Evolutionary conservation across 2,797 vertebrate genomes (phyloP), one percentile per base, ranked within the genome.

Genomic region (Gobionotothen gibberifrons): DNA sequence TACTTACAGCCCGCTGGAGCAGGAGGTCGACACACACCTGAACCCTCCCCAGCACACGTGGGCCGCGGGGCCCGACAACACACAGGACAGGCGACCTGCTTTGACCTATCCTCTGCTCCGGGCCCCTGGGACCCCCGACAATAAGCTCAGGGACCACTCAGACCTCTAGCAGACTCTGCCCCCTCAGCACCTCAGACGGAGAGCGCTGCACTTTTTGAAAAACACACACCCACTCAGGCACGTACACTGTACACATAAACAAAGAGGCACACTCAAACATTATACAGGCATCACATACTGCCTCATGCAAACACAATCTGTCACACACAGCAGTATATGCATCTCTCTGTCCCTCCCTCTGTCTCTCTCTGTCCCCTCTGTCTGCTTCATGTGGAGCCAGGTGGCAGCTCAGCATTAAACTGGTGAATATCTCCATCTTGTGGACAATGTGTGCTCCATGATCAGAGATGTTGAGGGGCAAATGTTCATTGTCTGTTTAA

Each of bases 391-490:
- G 76, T 76, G 49, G 42, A 84, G 74, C 57, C 80, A 76, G 67
- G 72, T 74, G 65, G 78, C 56, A 58, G 15, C 48, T 16, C 46
- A 62, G 73, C 75, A 57, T 89, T 93, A 93, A 90, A 93, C 92
- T 94, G 90, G 94, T 94, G 87, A 93, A 94, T 93, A 94, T 92
- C 94, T 90, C 94, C 95, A 95, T 95, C 95, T 95, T 94, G 95
- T 96, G 95, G 95, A 90, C 91, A 82, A 14, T 65, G 5, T 60
- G 52, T 52, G 68, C 59, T 59, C 59, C 55, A 64, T 69, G 49
- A 12, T 53, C 19, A 64, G 42, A 40, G 57, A 19, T 26, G 56
- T 47, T 17, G 42, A 22, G 17, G 57, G 58, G 32, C 29, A 44
- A 65, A 72, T 19, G 32, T 43, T 82, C 21, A 79, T 59, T 55